Base-by-base conservation (phyloP, 2,888 invertebrate species). In the Diploptera punctata region DNA sequence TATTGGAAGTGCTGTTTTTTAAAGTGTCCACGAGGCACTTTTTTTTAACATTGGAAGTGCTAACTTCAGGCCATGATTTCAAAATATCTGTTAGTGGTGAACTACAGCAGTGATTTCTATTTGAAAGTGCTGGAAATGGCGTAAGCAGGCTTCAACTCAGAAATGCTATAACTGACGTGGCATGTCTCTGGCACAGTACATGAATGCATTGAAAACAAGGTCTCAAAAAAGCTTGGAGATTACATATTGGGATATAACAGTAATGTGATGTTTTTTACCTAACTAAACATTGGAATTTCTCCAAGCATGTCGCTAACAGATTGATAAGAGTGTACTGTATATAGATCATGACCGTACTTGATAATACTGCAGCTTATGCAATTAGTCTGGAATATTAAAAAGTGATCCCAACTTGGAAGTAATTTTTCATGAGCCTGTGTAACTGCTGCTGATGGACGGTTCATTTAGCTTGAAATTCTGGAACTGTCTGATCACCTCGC, bases 401-500 rank as follows among this genome's bases (percentile, higher is more conserved):
- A 24, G 10, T 10, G 9, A 24, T 24, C 52, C 52, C 19, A 3
- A 52, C 13, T 57, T 57, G 31, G 57, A 57, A 57, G 57, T 57
- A n/a, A 2, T 47, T n/a, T 18, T 13, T 57, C 18, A 29, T 18
- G 57, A 31, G 57, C 57, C 57, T 29, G 1, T 57, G 21, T 3
- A 29, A 29, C n/a, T 57, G 57, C 57, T 29, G 29, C 26, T 44
- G 29, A 47, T n/a, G 29, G 24, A 57, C 57, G 21, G n/a, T 57
- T 57, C 57, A 68, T 26, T 68, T 43, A 16, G 57, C n/a, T 21
- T 9, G 24, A 2, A 33, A 18, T 16, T 57, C 83, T 70, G 86
- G 86, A 70, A 86, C 86, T 74, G 84, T 78, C 79, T 86, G 86
- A 79, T 86, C 86, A 77, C 74, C 44, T 29, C 75, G 62, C 24